These are phyloP conservation scores for Eptatretus atami DNA, from an alignment of 2,797 vertebrate genomes.

Conservation along the genomic window DNA sequence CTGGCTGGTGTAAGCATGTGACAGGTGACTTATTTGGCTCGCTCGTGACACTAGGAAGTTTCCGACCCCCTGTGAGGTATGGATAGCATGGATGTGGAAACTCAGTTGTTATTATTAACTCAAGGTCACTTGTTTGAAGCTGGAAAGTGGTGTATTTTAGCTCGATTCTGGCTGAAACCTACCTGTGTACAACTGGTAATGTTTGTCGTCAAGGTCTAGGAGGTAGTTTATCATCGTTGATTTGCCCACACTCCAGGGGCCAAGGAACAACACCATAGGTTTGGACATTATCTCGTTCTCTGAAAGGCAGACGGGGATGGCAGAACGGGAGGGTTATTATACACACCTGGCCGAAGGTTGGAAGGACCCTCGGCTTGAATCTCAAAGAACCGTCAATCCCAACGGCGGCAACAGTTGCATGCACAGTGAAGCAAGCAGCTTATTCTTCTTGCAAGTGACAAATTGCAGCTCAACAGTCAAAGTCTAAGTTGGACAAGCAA, in stretches of 20 bases:
- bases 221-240: conserved; percentile 99
- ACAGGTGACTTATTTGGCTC: background rate
- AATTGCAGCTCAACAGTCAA: no score
- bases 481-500: no score
- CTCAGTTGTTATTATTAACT: conserved; percentile 2
- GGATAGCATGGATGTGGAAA: conserved; percentile 4
- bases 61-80: background rate
- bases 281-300: conserved; percentile 96
- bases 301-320: conserved; percentile 12
- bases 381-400: no score
- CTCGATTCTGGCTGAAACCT: conserved; percentile 12
- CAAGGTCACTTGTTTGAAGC: conserved; percentile 3
- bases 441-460: no score
- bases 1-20: no score
- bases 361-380: no score
- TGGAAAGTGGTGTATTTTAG: background rate
- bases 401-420: no score
- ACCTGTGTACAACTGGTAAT: conserved; percentile 73
- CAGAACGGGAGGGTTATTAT: no score
- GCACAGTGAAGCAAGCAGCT: no score
- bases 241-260: conserved; percentile 95
- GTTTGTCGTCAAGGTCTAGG: conserved; percentile 51
- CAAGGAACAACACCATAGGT: conserved; percentile 89
- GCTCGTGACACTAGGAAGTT: background rate
- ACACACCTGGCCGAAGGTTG: no score